Evolutionary conservation across 2,113 vertebrate species (phyloP), one percentile per base, ranked within the genome.

Genomic region (Tapirus terrestris): DNA sequence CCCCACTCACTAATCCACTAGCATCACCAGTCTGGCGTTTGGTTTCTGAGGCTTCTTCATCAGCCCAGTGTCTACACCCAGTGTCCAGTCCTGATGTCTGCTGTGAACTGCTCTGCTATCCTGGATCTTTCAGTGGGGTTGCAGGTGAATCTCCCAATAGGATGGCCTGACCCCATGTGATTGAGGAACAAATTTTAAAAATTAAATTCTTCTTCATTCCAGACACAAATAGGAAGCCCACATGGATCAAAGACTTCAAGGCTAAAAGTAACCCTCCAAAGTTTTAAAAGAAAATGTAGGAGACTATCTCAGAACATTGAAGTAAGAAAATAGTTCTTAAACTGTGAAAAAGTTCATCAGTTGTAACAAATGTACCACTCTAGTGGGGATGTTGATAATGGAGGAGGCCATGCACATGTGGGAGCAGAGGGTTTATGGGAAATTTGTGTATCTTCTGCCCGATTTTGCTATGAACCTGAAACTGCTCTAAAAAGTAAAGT

Each of bases 391-490:
- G 23, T 33, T 39, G n/a, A 56, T 27, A 56, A 58, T 16, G 16
- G 6, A 18, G 20, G 9, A 93, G 2, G 58, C 6, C 20, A 31
- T 16, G 5, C n/a, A 45, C 12, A 21, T 6, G 1, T 36, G 5
- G 18, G 51, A 45, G 21, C 4, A 45, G 25, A 27, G 10, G 11
- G 1, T 29, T 36, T 27, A 48, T n/a, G 23, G 61, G 7, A 94
- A 82, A 84, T 79, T 2, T 73, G 6, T 63, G 20, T 85, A 63
- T 31, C 11, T 82, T 87, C 48, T 75, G 9, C n/a, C 68, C 12
- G 63, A 43, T 90, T 82, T 72, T 94, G 56, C 51, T 90, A 33
- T 33, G 83, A 94, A 90, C 6, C n/a, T 86, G 20, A 95, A 86
- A 67, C 20, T 58, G 1, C n/a, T 94, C 67, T 68, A 82, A 92